Evolutionary conservation across 2,888 invertebrate species (phyloP).

Genomic region (Agelastica alni): DNA sequence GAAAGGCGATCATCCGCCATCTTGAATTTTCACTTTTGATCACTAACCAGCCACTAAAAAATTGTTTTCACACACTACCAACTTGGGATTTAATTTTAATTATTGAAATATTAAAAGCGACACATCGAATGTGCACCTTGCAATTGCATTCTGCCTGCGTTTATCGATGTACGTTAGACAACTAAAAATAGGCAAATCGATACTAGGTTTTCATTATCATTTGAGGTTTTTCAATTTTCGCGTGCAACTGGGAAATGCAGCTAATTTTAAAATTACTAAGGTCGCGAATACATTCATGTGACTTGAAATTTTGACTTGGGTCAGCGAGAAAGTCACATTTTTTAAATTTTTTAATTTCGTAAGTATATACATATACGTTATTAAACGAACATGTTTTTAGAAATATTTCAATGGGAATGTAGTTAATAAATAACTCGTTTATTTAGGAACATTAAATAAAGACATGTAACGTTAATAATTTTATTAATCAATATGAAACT

Average conservation of each 20-base stretch:
- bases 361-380: too few species aligned
- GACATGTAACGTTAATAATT: too few species aligned
- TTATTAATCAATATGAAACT: too few species aligned
- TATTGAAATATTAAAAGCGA: constrained; percentile 22
- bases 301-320: constrained; percentile 28
- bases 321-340: too few species aligned
- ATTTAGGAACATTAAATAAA: too few species aligned
- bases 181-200: constrained; percentile 52
- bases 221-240: constrained; percentile 29
- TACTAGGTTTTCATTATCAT: constrained; percentile 48
- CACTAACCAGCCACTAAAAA: constrained; percentile 25
- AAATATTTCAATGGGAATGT: too few species aligned
- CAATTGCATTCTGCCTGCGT: constrained; percentile 34
- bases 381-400: too few species aligned
- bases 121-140: constrained; percentile 21
- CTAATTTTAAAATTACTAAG: constrained; percentile 24
- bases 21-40: constrained; percentile 60
- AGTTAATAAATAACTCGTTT: too few species aligned
- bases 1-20: constrained; percentile 54
- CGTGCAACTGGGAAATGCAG: constrained; percentile 19
- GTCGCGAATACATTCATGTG: constrained; percentile 19
- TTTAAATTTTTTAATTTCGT: too few species aligned
- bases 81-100: constrained; percentile 16
- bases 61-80: constrained; percentile 12
- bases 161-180: constrained; percentile 39